Evolutionary conservation across 2,113 vertebrate genomes (phyloP), one percentile per base, ranked within the genome.

Genomic region (Pelecanus crispus): DNA sequence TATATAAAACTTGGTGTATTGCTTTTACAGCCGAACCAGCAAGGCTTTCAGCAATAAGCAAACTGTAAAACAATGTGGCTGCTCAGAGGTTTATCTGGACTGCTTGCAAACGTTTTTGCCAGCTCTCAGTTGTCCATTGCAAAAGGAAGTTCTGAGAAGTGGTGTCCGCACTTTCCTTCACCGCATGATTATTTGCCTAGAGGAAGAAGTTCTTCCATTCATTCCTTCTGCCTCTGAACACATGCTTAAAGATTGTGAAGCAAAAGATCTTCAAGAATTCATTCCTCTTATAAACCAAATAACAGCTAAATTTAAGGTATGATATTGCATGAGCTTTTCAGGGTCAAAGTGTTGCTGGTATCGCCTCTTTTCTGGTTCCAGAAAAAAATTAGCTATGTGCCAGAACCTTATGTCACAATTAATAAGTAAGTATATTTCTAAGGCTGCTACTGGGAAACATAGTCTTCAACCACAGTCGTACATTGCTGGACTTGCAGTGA

Each of bases 41-140:
- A 99, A 99, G 95, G 99, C 99, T 52, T 99, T 99, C 98, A 99
- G 99, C 98, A 99, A 99, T 98, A 99, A 99, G 97, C 99, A 99
- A 98, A 99, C 99, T 34, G 99, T 99, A 97, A 99, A 99, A 95
- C 99, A 99, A 7, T 99, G 99, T 87, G 99, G 99, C 97, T 99
- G 99, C 97, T 99, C 99, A 3, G 99, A 99, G 97, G 99, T 99
- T 36, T 99, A 99, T 97, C 95, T 99, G 65, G 99, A 99, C 98
- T 99, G 99, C 80, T 98, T 99, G 94, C 98, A 99, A 95, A 98
- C 98, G 1, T 99, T 99, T 98, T 97, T 99, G 92, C 99, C 99
- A 5, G 99, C 99, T 19, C 99, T 99, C 66, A 99, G 99, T 96
- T 99, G 99, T 81, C 99, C 99, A 1, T 97, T 99, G 79, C 99